Percentiles rank a stretch among this genome's conserved stretches.
Conservation (phyloP, 2,888 invertebrate genomes). For the Nemapogon koenigi region DNA sequence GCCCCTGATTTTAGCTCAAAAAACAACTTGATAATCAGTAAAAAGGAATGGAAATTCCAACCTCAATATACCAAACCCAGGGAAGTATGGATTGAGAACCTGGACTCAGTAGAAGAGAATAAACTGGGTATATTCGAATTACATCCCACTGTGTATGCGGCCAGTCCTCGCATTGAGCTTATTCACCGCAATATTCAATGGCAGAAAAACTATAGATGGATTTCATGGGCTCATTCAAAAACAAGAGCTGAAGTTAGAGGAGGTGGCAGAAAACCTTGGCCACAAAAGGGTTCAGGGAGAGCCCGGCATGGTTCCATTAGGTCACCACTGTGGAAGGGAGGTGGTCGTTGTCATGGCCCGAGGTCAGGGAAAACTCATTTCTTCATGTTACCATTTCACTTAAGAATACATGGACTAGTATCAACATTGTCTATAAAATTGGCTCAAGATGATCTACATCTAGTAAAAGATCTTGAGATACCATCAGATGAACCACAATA, state of each 20-base stretch:
- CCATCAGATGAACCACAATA: conserved; percentile 82
- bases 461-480: conserved; percentile 86
- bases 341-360: conserved; percentile 90
- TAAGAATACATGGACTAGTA: conserved; percentile 80
- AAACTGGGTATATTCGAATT: conserved; percentile 86
- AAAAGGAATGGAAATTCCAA: conserved; percentile 54
- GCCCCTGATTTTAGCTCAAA: conserved; percentile 20
- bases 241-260: conserved; percentile 86
- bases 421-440: conserved; percentile 88
- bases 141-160: conserved; percentile 88
- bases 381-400: conserved; percentile 87
- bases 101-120: conserved; percentile 76
- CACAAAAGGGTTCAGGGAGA: conserved; percentile 91
- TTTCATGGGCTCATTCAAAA: conserved; percentile 81
- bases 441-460: conserved; percentile 93
- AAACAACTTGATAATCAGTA: conserved; percentile 29
- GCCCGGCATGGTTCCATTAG: conserved; percentile 93
- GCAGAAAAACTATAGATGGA: conserved; percentile 83
- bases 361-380: conserved; percentile 90
- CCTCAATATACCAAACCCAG: conserved; percentile 68
- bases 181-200: conserved; percentile 86
- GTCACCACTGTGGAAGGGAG: conserved; percentile 85
- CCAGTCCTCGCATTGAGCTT: conserved; percentile 84
- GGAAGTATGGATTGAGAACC: conserved; percentile 87
- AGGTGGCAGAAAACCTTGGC: conserved; percentile 95